Evolutionary conservation across 2,113 vertebrate genomes (phyloP).

Genomic region (Melanocharis versteri): DNA sequence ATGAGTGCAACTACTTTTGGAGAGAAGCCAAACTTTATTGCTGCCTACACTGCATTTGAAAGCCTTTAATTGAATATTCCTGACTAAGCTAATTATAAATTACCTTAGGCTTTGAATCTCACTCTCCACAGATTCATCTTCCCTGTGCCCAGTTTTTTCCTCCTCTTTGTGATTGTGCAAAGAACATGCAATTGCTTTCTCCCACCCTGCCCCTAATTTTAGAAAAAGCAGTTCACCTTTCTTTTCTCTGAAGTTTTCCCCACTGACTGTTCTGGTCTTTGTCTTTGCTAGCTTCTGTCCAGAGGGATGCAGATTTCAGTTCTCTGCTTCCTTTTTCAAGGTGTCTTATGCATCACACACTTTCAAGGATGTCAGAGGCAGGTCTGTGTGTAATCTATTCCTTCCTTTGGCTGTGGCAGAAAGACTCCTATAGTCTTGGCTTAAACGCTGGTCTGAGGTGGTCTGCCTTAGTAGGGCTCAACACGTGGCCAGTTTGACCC

Average conservation of each 20-base stretch:
- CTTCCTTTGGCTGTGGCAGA: not conserved
- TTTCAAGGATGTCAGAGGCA: not conserved
- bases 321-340: not conserved
- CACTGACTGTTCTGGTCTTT: not conserved
- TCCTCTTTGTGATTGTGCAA: not conserved
- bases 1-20: slow-evolving; percentile 14
- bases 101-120: slow-evolving; percentile 7
- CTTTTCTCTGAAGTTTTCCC: not conserved
- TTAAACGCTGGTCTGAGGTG: not conserved
- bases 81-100: slow-evolving; percentile 5
- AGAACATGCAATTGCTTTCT: not conserved
- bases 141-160: not conserved
- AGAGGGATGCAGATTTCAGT: not conserved
- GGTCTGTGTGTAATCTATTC: not conserved
- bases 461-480: not conserved
- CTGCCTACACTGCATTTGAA: slow-evolving; percentile 21
- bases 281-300: not conserved
- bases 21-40: slow-evolving; percentile 18
- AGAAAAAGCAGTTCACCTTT: not conserved
- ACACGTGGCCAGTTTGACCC: not conserved
- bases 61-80: slow-evolving; percentile 34
- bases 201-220: not conserved
- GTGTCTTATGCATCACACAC: not conserved
- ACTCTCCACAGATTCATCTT: not conserved
- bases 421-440: not conserved